Evolutionary conservation across 2,888 invertebrate genomes (phyloP).

Genomic region (Leistus spinibarbis): DNA sequence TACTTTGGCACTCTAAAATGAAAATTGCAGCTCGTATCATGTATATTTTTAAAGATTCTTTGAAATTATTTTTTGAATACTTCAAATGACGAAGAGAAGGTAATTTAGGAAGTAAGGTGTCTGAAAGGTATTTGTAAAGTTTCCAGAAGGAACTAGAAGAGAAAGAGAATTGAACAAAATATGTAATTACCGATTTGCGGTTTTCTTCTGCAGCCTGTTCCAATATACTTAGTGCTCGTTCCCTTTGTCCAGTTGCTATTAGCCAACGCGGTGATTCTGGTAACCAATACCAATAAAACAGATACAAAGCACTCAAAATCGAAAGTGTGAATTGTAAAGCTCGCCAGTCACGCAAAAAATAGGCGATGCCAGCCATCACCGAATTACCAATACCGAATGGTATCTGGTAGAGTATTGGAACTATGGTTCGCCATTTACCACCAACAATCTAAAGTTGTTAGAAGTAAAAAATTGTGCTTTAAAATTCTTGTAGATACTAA

Average conservation of each 20-base stretch:
- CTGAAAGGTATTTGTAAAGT: too few species aligned
- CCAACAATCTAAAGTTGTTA: slow-evolving; percentile 62
- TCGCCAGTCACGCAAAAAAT: slow-evolving; percentile 67
- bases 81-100: neutral
- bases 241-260: slow-evolving; percentile 60
- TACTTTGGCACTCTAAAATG: neutral
- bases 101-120: too few species aligned
- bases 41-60: neutral
- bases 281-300: slow-evolving; percentile 58
- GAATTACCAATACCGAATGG: slow-evolving; percentile 67
- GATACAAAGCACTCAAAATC: slow-evolving; percentile 59
- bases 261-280: slow-evolving; percentile 71
- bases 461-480: slow-evolving; percentile 36
- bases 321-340: slow-evolving; percentile 64
- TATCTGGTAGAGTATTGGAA: slow-evolving; percentile 68
- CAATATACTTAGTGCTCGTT: slow-evolving; percentile 59
- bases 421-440: slow-evolving; percentile 65
- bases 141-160: too few species aligned
- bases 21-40: neutral
- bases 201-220: slow-evolving; percentile 53
- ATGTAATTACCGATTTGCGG: slow-evolving; percentile 8
- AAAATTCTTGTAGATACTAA: slow-evolving; percentile 14
- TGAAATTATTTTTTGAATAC: neutral
- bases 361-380: slow-evolving; percentile 64
- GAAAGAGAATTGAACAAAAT: neutral